Evolutionary conservation across 2,797 vertebrate genomes (phyloP).

Genomic region (Masticophis lateralis): DNA sequence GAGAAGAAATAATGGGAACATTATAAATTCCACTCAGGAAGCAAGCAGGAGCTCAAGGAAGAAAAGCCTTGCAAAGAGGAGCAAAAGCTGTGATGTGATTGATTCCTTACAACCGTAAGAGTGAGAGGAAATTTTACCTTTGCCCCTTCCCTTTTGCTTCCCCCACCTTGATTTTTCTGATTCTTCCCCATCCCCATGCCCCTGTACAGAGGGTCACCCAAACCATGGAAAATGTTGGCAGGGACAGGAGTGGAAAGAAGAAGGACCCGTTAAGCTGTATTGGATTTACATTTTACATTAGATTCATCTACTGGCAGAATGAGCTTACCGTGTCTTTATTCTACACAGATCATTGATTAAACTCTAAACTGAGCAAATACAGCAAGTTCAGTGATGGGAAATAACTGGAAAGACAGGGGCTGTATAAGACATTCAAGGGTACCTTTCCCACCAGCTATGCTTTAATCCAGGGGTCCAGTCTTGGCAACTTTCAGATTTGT

Average conservation of each 20-base stretch:
- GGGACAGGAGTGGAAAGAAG: not conserved
- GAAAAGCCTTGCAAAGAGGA: not conserved
- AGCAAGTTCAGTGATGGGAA: not conserved
- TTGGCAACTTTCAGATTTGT: too few relatives aligned
- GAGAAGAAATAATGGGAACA: not conserved
- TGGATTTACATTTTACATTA: not conserved
- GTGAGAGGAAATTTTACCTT: not conserved
- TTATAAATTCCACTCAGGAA: not conserved
- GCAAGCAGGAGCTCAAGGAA: not conserved
- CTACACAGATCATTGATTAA: not conserved
- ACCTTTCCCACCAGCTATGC: not conserved
- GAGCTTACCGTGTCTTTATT: not conserved
- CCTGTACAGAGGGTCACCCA: not conserved
- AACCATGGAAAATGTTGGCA: not conserved
- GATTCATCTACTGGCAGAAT: not conserved
- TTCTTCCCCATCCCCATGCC: not conserved
- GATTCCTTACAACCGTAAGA: not conserved
- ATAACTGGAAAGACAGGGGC: not conserved
- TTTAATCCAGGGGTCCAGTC: fast-evolving
- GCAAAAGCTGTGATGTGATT: not conserved
- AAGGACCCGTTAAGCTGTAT: not conserved
- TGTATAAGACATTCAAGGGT: not conserved
- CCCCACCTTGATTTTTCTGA: not conserved
- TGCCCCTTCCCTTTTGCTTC: not conserved
- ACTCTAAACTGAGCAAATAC: not conserved